Percentiles rank a stretch among this genome's conserved stretches.
phyloP scores from a whole-genome alignment of 1,140 invertebrate genomes.

The Euglossa dilemma region DNA sequence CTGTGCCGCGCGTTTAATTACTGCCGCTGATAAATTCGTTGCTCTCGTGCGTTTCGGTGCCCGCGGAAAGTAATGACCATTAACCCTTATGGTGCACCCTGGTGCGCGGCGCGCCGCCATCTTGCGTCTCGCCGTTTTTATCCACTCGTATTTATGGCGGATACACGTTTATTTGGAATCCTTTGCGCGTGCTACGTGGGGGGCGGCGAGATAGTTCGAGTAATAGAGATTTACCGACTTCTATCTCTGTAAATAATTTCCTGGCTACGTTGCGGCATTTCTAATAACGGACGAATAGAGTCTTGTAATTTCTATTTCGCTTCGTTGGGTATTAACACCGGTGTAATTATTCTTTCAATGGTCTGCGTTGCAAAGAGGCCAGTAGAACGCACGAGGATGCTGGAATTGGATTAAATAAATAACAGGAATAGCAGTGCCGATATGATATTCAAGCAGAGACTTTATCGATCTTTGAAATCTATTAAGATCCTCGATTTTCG shows the following conservation, averaged over 20 bases:
- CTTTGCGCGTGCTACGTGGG: background rate
- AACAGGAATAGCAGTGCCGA: too few species aligned
- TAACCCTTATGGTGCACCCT: background rate
- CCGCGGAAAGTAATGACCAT: background rate
- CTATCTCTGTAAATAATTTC: constrained; percentile 9
- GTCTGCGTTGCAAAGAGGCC: background rate
- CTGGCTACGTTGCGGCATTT: background rate
- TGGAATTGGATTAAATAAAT: constrained; percentile 6
- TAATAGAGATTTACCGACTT: constrained; percentile 8
- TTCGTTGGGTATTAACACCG: background rate
- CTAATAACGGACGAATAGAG: background rate
- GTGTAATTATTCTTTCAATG: background rate
- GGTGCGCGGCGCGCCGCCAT: background rate
- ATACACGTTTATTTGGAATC: background rate
- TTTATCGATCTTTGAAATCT: too few species aligned
- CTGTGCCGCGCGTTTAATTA: constrained; percentile 24
- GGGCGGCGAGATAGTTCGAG: background rate
- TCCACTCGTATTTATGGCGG: background rate
- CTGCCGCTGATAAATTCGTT: constrained; percentile 35
- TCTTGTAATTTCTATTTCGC: background rate
- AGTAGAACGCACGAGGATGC: background rate
- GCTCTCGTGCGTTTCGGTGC: constrained; percentile 8
- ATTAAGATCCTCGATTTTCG: too few species aligned
- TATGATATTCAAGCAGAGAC: too few species aligned
- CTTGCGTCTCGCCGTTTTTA: background rate